These are phyloP conservation scores for Charina bottae DNA, from an alignment of 2,113 vertebrate species.

Conservation along the genomic window DNA sequence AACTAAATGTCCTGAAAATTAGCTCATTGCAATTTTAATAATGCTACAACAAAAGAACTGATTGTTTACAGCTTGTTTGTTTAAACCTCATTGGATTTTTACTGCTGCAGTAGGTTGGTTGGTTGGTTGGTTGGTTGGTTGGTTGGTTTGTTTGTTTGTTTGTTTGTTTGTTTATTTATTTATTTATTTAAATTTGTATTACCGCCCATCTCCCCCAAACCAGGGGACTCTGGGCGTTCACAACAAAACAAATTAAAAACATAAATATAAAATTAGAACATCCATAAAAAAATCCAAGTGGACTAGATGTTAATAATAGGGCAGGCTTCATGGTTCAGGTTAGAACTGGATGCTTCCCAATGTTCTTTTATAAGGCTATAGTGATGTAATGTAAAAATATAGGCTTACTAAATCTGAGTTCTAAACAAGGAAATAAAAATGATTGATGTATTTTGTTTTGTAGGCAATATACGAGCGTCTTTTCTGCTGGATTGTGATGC, in stretches of 20 bases:
- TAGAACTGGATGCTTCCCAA: neutral
- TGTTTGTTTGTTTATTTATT: too few relatives aligned
- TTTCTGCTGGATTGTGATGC: constrained; percentile 96
- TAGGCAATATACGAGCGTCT: constrained; percentile 97
- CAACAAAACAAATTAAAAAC: too few relatives aligned
- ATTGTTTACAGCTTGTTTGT: neutral
- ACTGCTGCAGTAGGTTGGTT: neutral
- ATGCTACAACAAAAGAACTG: neutral
- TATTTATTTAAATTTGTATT: too few relatives aligned
- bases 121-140: too few relatives aligned
- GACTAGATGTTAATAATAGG: too few relatives aligned
- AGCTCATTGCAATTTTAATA: neutral
- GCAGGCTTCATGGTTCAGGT: too few relatives aligned
- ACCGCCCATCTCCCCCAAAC: too few relatives aligned
- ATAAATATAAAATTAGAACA: too few relatives aligned
- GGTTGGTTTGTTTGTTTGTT: too few relatives aligned
- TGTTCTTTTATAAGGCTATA: neutral
- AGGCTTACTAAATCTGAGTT: neutral
- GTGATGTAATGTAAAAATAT: neutral
- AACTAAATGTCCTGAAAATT: neutral
- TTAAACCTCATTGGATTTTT: neutral
- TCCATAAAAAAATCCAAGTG: too few relatives aligned
- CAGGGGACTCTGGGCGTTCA: too few relatives aligned
- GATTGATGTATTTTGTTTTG: constrained; percentile 32
- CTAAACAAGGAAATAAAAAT: neutral